phyloP scores from a whole-genome alignment of 2,797 vertebrate genomes.

The Coranthus polyacanthus region DNA sequence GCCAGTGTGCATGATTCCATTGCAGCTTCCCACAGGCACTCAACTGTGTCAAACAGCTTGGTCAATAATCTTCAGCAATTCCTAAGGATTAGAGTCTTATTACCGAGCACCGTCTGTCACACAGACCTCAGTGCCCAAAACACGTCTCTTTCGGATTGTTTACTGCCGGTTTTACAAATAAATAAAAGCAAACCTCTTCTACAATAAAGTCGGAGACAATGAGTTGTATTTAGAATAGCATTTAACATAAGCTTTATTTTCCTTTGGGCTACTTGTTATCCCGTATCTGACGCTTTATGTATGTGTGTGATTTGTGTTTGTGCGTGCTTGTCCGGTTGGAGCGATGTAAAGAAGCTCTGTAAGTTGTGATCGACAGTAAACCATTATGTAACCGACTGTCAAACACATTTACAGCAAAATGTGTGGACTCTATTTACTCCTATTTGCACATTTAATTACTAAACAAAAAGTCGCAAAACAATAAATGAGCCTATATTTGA shows the following conservation, averaged over 20 bases:
- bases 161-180: slow-evolving; percentile 16
- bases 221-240: not conserved
- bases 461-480: too few relatives aligned
- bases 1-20: slow-evolving; percentile 67
- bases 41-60: slow-evolving; percentile 84
- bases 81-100: slow-evolving; percentile 85
- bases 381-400: slow-evolving; percentile 42
- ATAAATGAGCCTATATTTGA: not conserved
- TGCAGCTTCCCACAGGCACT: slow-evolving; percentile 70
- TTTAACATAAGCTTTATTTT: slow-evolving; percentile 27
- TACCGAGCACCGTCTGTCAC: slow-evolving; percentile 82
- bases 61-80: slow-evolving; percentile 85
- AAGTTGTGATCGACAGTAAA: slow-evolving; percentile 29
- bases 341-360: slow-evolving; percentile 21
- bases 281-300: too few relatives aligned
- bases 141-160: slow-evolving; percentile 63
- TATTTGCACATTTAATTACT: not conserved
- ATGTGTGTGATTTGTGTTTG: too few relatives aligned
- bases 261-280: slow-evolving; percentile 5
- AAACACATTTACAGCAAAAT: slow-evolving; percentile 39
- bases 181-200: slow-evolving; percentile 11
- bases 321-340: not conserved
- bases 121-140: slow-evolving; percentile 66
- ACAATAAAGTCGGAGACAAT: not conserved
- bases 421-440: slow-evolving; percentile 34